Conservation (phyloP, 2,797 vertebrate species). For the Enteromius viviparus region DNA sequence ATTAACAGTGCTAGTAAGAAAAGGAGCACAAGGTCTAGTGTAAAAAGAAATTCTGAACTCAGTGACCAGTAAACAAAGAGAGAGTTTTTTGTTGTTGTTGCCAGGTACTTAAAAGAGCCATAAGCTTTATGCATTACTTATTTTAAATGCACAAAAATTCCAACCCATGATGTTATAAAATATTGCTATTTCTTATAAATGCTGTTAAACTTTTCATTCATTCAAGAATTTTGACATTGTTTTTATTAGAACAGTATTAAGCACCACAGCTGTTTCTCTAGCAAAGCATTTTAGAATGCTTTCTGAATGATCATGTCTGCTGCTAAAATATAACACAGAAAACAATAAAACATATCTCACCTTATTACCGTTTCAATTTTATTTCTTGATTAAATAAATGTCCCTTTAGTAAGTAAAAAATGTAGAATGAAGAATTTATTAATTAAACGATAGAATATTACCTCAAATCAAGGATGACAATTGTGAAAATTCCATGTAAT, state of each 20-base stretch:
- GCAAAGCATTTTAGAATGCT: too few species aligned
- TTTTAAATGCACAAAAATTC: neutral
- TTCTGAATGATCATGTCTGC: too few species aligned
- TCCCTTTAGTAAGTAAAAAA: neutral
- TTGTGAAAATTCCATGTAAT: neutral
- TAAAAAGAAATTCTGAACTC: neutral
- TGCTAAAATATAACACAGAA: too few species aligned
- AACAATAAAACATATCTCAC: too few species aligned
- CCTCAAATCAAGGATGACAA: neutral
- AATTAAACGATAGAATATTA: neutral
- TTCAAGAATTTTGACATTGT: neutral
- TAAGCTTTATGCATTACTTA: neutral
- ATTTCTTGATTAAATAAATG: neutral
- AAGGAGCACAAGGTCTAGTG: conserved; percentile 11
- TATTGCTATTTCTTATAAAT: neutral
- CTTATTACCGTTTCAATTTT: too few species aligned
- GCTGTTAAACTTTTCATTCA: neutral
- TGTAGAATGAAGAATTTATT: neutral
- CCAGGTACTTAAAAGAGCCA: neutral
- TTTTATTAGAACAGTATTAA: neutral
- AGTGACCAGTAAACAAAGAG: neutral
- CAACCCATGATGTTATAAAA: neutral
- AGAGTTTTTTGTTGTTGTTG: neutral
- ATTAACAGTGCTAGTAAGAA: neutral
- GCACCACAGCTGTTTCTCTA: too few species aligned